Evolutionary conservation across 2,113 vertebrate genomes (phyloP).

Genomic region (Rhinoderma darwinii): DNA sequence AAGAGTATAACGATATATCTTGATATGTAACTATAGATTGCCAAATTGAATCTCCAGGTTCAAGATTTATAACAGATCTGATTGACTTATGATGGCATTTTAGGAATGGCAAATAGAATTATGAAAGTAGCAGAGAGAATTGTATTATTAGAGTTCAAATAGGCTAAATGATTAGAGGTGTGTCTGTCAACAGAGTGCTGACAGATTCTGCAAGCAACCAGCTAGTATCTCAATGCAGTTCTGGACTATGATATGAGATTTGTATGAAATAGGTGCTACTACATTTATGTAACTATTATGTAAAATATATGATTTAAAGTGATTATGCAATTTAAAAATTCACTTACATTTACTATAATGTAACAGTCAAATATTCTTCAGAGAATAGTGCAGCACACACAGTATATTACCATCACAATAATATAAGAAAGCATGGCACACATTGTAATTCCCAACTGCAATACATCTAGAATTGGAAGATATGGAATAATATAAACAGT

Average conservation of each 20-base stretch:
- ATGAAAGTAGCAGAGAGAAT: too few species aligned
- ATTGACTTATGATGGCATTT: too few species aligned
- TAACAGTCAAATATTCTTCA: neutral
- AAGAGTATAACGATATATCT: too few species aligned
- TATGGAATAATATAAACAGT: neutral
- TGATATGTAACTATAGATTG: too few species aligned
- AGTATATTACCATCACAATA: neutral
- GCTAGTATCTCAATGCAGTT: neutral
- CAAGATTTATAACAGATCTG: too few species aligned
- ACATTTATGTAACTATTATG: neutral
- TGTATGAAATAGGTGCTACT: neutral
- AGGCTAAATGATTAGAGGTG: too few species aligned
- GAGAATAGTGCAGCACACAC: neutral
- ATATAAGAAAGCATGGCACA: neutral
- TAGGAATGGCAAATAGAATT: too few species aligned
- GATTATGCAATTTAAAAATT: neutral
- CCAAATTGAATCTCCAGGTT: too few species aligned
- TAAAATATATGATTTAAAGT: neutral
- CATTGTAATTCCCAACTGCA: neutral
- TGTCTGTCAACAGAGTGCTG: neutral
- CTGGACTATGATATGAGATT: neutral
- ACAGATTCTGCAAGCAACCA: neutral
- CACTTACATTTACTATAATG: neutral
- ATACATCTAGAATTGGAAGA: neutral
- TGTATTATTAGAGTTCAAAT: too few species aligned